Evolutionary conservation across 2,888 invertebrate species (phyloP), one percentile per base, ranked within the genome.

Genomic region (Pollenia griseotomentosa): DNA sequence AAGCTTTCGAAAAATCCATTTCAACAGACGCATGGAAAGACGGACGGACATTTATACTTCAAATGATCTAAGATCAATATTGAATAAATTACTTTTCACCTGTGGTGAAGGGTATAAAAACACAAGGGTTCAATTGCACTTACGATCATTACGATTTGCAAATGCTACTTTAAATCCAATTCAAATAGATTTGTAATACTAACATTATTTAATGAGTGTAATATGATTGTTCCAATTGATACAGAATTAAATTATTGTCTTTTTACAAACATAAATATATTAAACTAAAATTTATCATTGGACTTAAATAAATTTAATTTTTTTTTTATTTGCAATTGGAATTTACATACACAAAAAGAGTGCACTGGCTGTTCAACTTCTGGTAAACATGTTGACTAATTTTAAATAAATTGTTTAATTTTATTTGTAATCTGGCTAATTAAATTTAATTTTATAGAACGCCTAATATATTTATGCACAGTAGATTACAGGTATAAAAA

Each of bases 321-420:
- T 61, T 19, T 55, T 68, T 74, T 63, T 53, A 42, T 74, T 73
- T 55, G 1, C 19, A 74, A 84, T 74, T 84, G 16, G 42, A 68
- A 68, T 53, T 10, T 53, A 23, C 23, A 2, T 23, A 14, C 10
- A 40, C 44, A 68, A 46, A 68, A 44, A 80, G 84, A 61, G 74
- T n/a, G 65, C 61, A 12, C 2, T 1, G 19, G 40, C 23, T n/a
- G 48, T 57, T 40, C 53, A 55, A 74, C 19, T n/a, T 3, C 46
- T 61, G 84, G 84, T 84, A 84, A 84, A 63, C n/a, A 68, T 14
- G 9, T 53, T 42, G 4, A 63, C 44, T 74, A 2, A 12, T 71
- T 46, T 70, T 23, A 2, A 2, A 23, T 61, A 33, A 44, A 68
- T 59, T 16, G 8, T 59, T 66, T 75, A 23, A 44, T n/a, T 19